A percentile compares a stretch with the other conserved stretches of the same genome.
Evolutionary conservation across 1,140 invertebrate genomes (phyloP).

Genomic region (Neodiprion pinetum): DNA sequence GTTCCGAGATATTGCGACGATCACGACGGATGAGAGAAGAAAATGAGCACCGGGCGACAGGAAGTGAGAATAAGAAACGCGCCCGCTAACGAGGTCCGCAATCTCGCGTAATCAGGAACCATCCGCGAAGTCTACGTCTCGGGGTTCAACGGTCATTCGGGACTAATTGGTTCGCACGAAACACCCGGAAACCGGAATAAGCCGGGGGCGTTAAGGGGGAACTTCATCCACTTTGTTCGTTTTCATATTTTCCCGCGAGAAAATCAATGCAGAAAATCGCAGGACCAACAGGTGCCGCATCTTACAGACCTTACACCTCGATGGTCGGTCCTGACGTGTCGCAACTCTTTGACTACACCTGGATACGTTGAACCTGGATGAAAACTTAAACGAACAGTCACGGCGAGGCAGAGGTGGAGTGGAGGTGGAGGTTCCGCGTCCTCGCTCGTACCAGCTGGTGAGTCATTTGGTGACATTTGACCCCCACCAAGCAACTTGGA

Average conservation of each 20-base stretch:
- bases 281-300: too few relatives aligned
- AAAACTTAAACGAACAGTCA: background rate
- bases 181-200: background rate
- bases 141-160: too few relatives aligned
- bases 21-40: background rate
- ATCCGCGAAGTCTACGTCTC: too few relatives aligned
- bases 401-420: background rate
- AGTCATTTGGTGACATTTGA: conserved; percentile 53
- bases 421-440: background rate
- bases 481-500: conserved; percentile 37
- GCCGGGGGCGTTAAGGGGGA: too few relatives aligned
- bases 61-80: background rate
- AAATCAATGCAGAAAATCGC: too few relatives aligned
- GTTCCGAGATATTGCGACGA: too few relatives aligned
- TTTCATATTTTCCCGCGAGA: background rate
- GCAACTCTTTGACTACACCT: too few relatives aligned
- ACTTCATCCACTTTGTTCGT: too few relatives aligned
- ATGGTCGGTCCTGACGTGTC: too few relatives aligned
- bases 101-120: too few relatives aligned
- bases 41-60: background rate
- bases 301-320: too few relatives aligned
- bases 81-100: background rate
- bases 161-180: background rate
- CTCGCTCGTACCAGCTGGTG: conserved; percentile 32
- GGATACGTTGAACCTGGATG: background rate